Base-by-base conservation (phyloP, 2,888 invertebrate species). In the Pasiphila rectangulata region DNA sequence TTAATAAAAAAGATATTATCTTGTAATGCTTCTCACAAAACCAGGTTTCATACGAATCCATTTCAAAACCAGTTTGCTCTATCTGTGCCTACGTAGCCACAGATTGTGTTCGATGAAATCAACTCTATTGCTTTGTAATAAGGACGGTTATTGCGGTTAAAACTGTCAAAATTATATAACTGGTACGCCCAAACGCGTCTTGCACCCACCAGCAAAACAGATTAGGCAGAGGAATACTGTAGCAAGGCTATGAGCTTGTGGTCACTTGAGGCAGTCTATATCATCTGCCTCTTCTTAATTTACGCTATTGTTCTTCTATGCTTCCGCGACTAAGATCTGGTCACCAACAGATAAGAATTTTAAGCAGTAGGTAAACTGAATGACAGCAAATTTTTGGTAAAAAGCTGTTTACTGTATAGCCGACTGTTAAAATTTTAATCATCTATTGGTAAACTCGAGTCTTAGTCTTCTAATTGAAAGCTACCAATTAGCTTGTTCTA, bases 31-130 rank as follows among this genome's bases (percentile, higher is more conserved):
- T 54, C 53, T 57, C 51, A 51, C 52, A 48, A n/a, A 43, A 24
- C 54, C 46, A 49, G 47, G 53, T 50, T 54, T 54, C 51, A 52
- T 54, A 58, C 58, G 48, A 51, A 53, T 47, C 53, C 56, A 56
- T 57, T 56, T 46, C 46, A 46, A 60, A 60, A 60, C 58, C 58
- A 46, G 56, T 58, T 60, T 54, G 25, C 39, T 60, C 56, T 56
- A 56, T 50, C 44, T 32, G 27, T 54, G 47, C 48, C 46, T 51
- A 46, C 52, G 24, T 48, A 54, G 53, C 43, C 38, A 41, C 47
- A 39, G 24, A n/a, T 45, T 37, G 41, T 19, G 5, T 24, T 32
- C 30, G n/a, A 15, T 36, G 49, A 29, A 42, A 27, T 20, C 30
- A 29, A 40, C 13, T 37, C 35, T 56, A 49, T 10, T 0, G 2